phyloP scores from a whole-genome alignment of 2,113 vertebrate genomes.

The Corythaeola cristata region DNA sequence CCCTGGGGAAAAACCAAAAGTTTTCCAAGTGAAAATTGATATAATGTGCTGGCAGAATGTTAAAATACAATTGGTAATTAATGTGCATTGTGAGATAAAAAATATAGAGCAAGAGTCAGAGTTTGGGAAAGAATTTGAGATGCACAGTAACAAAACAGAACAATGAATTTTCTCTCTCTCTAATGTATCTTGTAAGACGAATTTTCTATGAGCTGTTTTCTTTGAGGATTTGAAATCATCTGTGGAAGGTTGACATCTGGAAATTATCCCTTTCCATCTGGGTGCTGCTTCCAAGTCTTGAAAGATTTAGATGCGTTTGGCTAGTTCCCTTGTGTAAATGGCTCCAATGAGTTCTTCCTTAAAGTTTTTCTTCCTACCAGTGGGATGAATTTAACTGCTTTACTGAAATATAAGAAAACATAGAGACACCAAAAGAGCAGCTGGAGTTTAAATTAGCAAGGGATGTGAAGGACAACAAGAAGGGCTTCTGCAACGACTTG shows the following conservation, averaged over 20 bases:
- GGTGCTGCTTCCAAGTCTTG: neutral
- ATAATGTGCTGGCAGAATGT: constrained; percentile 9
- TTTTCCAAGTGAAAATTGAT: constrained; percentile 45
- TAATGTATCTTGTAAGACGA: neutral
- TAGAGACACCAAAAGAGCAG: neutral
- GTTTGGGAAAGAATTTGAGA: neutral
- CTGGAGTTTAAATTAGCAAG: neutral
- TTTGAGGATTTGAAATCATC: constrained; percentile 5
- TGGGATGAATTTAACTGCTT: neutral
- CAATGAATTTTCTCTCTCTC: neutral
- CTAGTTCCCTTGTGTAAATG: constrained; percentile 1
- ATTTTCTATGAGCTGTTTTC: neutral
- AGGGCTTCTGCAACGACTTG: neutral
- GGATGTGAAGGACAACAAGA: neutral
- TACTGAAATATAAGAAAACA: neutral
- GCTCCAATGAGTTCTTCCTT: neutral
- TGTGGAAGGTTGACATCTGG: neutral
- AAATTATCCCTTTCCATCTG: constrained; percentile 16
- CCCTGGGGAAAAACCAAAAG: neutral
- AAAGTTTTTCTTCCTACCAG: neutral
- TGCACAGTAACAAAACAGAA: neutral
- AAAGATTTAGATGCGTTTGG: constrained; percentile 4
- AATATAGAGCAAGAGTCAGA: neutral
- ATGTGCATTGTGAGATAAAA: neutral
- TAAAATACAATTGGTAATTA: constrained; percentile 11